These are phyloP conservation scores for Dendrolimus kikuchii DNA, from an alignment of 1,140 invertebrate genomes.

Conservation along the genomic window DNA sequence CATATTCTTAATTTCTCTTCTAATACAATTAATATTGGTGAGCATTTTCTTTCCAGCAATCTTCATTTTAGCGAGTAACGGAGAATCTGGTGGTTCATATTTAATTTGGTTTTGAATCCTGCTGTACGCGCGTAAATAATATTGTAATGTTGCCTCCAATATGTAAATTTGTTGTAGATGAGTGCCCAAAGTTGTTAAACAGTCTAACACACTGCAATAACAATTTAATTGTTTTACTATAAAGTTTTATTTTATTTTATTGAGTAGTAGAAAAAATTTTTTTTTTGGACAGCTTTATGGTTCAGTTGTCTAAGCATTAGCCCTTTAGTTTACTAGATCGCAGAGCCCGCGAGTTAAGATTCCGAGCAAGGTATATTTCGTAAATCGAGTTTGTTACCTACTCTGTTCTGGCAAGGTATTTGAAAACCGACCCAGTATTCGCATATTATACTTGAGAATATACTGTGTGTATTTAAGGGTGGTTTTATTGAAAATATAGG, in stretches of 20 bases:
- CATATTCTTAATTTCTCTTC: constrained; percentile 41
- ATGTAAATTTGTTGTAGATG: constrained; percentile 58
- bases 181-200: constrained; percentile 50
- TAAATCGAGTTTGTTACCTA: no score
- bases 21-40: constrained; percentile 43
- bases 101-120: constrained; percentile 45
- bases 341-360: no score
- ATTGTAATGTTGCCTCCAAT: constrained; percentile 50
- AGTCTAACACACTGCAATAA: constrained; percentile 49
- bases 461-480: no score
- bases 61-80: constrained; percentile 24
- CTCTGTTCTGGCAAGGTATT: no score
- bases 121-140: constrained; percentile 41
- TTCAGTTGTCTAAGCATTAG: no score
- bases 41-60: constrained; percentile 35
- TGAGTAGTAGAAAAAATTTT: neutral
- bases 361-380: no score
- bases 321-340: no score
- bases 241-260: constrained; percentile 1
- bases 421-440: no score
- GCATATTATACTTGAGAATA: no score
- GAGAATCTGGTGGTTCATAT: constrained; percentile 48
- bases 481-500: no score
- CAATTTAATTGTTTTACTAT: neutral
- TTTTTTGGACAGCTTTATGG: no score